These are phyloP conservation scores for Malachius bipustulatus DNA, from an alignment of 2,888 invertebrate species.

Conservation along the genomic window DNA sequence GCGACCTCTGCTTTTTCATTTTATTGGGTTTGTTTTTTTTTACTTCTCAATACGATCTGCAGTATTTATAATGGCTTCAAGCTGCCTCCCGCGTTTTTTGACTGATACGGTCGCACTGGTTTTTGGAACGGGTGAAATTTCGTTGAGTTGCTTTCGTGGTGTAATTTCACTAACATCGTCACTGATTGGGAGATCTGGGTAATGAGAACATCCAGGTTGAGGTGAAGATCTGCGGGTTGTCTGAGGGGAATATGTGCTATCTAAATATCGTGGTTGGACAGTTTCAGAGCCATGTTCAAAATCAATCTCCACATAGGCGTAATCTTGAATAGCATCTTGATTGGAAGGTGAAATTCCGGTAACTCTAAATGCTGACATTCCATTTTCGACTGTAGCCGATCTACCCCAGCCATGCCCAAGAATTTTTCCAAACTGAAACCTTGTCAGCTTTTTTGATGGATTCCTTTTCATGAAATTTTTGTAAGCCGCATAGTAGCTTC, in stretches of 20 bases:
- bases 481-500: constrained; percentile 18
- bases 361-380: constrained; percentile 13
- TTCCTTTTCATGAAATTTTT: constrained; percentile 15
- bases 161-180: too few species aligned
- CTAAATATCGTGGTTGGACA: not conserved
- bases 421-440: constrained; percentile 17
- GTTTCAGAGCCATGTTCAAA: too few species aligned
- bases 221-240: constrained; percentile 9
- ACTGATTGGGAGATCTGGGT: constrained; percentile 9
- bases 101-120: too few species aligned
- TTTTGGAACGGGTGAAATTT: constrained; percentile 12
- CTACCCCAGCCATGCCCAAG: constrained; percentile 15
- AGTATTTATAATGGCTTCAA: constrained; percentile 11
- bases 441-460: constrained; percentile 15
- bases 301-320: constrained; percentile 19
- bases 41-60: constrained; percentile 11
- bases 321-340: constrained; percentile 20
- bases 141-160: too few species aligned
- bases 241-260: too few species aligned
- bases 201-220: constrained; percentile 11
- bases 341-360: constrained; percentile 14
- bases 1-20: constrained; percentile 10
- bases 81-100: constrained; percentile 10
- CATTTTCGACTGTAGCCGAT: constrained; percentile 14
- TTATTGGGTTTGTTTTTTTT: constrained; percentile 11